These are phyloP conservation scores for Leptopilina boulardi DNA, from an alignment of 1,140 invertebrate genomes.

Conservation along the genomic window DNA sequence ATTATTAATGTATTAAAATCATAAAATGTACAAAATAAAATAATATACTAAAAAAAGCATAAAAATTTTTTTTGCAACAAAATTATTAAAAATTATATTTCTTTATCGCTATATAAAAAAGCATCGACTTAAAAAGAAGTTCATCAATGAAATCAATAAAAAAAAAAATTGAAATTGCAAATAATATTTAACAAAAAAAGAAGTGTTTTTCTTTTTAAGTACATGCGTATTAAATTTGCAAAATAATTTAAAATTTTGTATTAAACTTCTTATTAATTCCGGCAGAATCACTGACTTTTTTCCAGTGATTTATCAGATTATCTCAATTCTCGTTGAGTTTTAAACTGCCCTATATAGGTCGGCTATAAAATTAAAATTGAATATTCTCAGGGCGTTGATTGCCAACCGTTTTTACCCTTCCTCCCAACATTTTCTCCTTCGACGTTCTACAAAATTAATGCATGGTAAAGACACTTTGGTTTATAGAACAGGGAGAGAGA, in stretches of 20 bases:
- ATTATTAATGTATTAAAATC: too few species aligned
- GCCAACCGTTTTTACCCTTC: conserved; percentile 18
- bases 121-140: too few species aligned
- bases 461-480: conserved; percentile 27
- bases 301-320: conserved; percentile 19
- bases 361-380: conserved; percentile 28
- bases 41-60: too few species aligned
- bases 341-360: conserved; percentile 27
- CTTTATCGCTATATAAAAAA: too few species aligned
- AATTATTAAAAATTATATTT: too few species aligned
- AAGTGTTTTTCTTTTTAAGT: not conserved
- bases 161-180: too few species aligned
- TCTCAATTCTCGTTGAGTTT: not conserved
- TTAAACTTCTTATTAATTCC: conserved; percentile 1
- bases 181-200: too few species aligned
- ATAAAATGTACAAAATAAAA: too few species aligned
- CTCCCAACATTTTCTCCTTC: not conserved
- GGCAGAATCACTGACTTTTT: not conserved
- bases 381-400: conserved; percentile 12
- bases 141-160: too few species aligned
- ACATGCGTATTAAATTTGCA: not conserved
- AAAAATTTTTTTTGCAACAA: too few species aligned
- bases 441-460: conserved; percentile 16
- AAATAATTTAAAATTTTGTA: not conserved
- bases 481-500: conserved; percentile 10